Evolutionary conservation across 2,888 invertebrate genomes (phyloP).

Genomic region (Dendrolimus houi): DNA sequence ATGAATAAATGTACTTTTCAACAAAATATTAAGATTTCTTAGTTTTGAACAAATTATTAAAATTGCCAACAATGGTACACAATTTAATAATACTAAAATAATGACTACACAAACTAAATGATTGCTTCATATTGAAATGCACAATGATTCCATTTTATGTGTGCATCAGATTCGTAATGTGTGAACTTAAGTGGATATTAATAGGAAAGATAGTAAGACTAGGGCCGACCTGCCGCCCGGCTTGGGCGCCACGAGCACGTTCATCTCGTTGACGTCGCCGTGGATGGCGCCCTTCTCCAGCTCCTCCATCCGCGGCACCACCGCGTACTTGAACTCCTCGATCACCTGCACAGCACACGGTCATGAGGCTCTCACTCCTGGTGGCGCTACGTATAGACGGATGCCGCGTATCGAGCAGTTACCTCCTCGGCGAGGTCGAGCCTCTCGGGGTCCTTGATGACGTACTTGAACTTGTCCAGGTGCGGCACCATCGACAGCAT

Average conservation of each 20-base stretch:
- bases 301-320: constrained; percentile 73
- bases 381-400: neutral
- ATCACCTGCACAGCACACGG: constrained; percentile 39
- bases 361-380: too few species aligned
- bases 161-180: too few species aligned
- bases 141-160: too few species aligned
- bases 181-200: too few species aligned
- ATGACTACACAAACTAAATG: too few species aligned
- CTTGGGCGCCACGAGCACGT: constrained; percentile 80
- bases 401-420: neutral
- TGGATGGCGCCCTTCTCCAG: constrained; percentile 86
- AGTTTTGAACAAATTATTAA: too few species aligned
- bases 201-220: neutral
- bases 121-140: too few species aligned
- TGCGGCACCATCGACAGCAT: constrained; percentile 82
- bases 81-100: too few species aligned
- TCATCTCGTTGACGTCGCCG: constrained; percentile 94
- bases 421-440: constrained; percentile 75
- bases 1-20: too few species aligned
- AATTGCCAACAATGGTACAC: too few species aligned
- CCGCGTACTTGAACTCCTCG: constrained; percentile 80
- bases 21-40: too few species aligned
- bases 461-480: constrained; percentile 82
- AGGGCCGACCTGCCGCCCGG: constrained; percentile 45
- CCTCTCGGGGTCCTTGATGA: constrained; percentile 78